A percentile compares a stretch with the other conserved stretches of the same genome.
Evolutionary conservation across 1,140 invertebrate genomes (phyloP).

Genomic region (Anadara kagoshimensis): DNA sequence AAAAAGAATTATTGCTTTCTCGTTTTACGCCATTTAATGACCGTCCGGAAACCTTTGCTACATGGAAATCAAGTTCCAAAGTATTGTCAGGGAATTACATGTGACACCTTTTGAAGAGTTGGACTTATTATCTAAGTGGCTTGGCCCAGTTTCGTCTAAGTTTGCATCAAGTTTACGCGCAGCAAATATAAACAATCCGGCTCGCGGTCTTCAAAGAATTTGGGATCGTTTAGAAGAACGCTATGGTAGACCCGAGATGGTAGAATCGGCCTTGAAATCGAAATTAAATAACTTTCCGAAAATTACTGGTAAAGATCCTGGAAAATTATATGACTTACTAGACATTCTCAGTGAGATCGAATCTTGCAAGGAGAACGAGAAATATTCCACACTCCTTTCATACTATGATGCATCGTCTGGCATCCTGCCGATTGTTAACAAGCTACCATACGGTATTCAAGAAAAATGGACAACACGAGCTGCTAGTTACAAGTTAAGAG

Average conservation of each 20-base stretch:
- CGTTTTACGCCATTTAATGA: conserved; percentile 18
- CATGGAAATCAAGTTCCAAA: conserved; percentile 34
- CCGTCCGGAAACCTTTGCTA: conserved; percentile 6
- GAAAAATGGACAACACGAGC: conserved; percentile 44
- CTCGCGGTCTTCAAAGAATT: conserved; percentile 15
- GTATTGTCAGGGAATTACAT: conserved; percentile 14
- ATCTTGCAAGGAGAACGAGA: conserved; percentile 24
- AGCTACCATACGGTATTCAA: conserved; percentile 36
- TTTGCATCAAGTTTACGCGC: conserved; percentile 21
- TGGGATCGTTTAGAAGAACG: conserved; percentile 41
- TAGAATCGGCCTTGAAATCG: conserved; percentile 18
- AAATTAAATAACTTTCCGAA: conserved; percentile 30
- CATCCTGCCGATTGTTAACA: conserved; percentile 39
- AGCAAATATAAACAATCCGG: conserved; percentile 13
- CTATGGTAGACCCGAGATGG: conserved; percentile 32
- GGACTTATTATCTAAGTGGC: conserved; percentile 37
- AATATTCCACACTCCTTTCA: conserved; percentile 14
- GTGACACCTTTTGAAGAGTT: conserved; percentile 19
- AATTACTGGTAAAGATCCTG: conserved; percentile 22
- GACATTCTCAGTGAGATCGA: conserved; percentile 42
- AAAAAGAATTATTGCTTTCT: background rate
- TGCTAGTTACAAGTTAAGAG: conserved; percentile 29
- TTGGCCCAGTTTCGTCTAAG: conserved; percentile 8
- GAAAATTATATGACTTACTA: conserved; percentile 36
- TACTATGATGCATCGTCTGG: conserved; percentile 44